Percentiles rank a stretch among this genome's conserved stretches.
Evolutionary conservation across 2,113 vertebrate genomes (phyloP).

Genomic region (Lucifuga dentata): DNA sequence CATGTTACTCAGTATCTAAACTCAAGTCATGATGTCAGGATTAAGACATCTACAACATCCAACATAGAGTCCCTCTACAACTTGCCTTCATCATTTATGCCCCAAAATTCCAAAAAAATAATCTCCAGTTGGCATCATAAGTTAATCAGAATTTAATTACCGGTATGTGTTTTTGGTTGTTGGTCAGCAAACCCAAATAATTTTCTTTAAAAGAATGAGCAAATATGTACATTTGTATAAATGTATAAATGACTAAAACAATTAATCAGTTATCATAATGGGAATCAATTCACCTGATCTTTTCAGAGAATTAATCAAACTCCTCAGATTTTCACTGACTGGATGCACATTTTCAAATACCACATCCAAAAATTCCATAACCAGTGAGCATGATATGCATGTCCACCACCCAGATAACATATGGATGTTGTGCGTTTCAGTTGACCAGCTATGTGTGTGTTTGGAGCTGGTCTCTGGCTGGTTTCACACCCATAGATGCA

Average conservation of each 20-base stretch:
- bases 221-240: no score
- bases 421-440: conserved; percentile 71
- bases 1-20: neutral
- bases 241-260: no score
- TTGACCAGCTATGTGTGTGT: conserved; percentile 76
- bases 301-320: neutral
- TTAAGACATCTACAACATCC: neutral
- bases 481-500: conserved; percentile 76
- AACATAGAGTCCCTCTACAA: neutral
- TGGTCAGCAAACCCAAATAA: no score
- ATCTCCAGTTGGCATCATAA: no score
- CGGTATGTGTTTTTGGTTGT: no score
- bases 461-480: conserved; percentile 78
- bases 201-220: no score
- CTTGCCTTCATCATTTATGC: neutral
- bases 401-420: conserved; percentile 2
- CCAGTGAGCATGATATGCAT: conserved; percentile 37
- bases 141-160: no score
- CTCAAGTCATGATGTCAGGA: conserved; percentile 2
- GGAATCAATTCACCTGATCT: no score
- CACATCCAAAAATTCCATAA: conserved; percentile 38
- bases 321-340: neutral
- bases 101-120: neutral
- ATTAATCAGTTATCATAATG: no score
- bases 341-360: conserved; percentile 11